These are phyloP conservation scores for Xestia rhomboidea DNA, from an alignment of 2,888 invertebrate genomes.

Conservation along the genomic window DNA sequence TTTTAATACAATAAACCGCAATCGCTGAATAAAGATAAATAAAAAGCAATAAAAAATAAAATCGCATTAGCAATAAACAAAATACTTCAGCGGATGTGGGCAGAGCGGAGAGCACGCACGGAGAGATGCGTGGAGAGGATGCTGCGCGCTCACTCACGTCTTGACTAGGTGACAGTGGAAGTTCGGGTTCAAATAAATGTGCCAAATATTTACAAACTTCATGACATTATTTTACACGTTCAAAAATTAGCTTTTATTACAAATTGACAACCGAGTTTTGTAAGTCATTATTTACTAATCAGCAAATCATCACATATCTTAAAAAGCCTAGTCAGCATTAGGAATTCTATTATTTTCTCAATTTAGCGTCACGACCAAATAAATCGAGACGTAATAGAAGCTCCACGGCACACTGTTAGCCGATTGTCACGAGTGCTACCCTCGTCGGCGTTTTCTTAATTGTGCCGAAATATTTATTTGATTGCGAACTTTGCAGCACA, in stretches of 20 bases:
- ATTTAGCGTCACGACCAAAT: slow-evolving; percentile 47
- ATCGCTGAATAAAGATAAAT: slow-evolving; percentile 91
- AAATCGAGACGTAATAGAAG: slow-evolving; percentile 64
- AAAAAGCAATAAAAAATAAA: slow-evolving; percentile 91
- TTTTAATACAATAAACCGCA: slow-evolving; percentile 91
- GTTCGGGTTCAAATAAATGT: not conserved
- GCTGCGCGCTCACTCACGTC: slow-evolving; percentile 29
- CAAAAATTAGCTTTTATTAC: not conserved
- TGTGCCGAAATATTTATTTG: slow-evolving; percentile 91
- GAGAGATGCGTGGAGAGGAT: slow-evolving; percentile 80
- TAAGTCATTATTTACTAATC: not conserved
- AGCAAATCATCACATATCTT: not conserved
- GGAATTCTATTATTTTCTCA: slow-evolving; percentile 7
- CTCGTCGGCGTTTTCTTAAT: slow-evolving; percentile 90
- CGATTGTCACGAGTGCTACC: slow-evolving; percentile 90
- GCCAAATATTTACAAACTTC: not conserved
- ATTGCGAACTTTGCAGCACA: slow-evolving; percentile 89
- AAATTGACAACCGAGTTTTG: not conserved
- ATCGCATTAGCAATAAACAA: slow-evolving; percentile 91
- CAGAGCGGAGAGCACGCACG: slow-evolving; percentile 85
- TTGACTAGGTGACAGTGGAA: not conserved
- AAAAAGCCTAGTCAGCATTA: not conserved
- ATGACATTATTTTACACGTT: not conserved
- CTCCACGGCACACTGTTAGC: slow-evolving; percentile 80
- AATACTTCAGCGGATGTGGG: slow-evolving; percentile 91